phyloP scores from a whole-genome alignment of 1,140 invertebrate species.

The Akabosia matsudoensis region DNA sequence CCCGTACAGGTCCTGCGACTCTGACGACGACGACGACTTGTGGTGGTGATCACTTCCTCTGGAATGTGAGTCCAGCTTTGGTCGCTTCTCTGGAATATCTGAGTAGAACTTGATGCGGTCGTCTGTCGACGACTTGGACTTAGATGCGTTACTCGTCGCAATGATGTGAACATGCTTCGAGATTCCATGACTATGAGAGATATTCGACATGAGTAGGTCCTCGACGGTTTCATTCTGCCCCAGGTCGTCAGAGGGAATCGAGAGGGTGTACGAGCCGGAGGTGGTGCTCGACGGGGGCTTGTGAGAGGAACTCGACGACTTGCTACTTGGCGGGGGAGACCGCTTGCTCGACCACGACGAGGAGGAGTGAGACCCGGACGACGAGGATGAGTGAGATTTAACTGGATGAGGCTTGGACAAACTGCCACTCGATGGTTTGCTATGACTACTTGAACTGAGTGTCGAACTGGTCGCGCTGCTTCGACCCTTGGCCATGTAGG shows the following conservation, averaged over 20 bases:
- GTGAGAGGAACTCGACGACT: background rate
- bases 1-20: background rate
- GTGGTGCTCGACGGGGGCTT: background rate
- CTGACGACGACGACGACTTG: background rate
- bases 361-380: background rate
- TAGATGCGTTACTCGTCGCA: constrained; percentile 3
- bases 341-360: background rate
- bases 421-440: background rate
- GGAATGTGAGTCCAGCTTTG: constrained; percentile 1
- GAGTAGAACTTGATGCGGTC: constrained; percentile 36
- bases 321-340: background rate
- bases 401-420: background rate
- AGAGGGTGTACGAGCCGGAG: constrained; percentile 30
- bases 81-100: constrained; percentile 15
- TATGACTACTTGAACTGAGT: background rate
- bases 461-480: background rate
- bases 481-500: background rate
- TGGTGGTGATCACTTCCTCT: background rate
- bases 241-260: constrained; percentile 32
- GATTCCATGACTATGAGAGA: background rate
- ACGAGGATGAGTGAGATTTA: background rate
- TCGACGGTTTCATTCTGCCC: constrained; percentile 31
- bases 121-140: background rate
- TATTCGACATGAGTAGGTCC: constrained; percentile 22
- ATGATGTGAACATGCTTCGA: constrained; percentile 27